These are phyloP conservation scores for Nymphalis io DNA, from an alignment of 1,140 invertebrate species.

Conservation along the genomic window DNA sequence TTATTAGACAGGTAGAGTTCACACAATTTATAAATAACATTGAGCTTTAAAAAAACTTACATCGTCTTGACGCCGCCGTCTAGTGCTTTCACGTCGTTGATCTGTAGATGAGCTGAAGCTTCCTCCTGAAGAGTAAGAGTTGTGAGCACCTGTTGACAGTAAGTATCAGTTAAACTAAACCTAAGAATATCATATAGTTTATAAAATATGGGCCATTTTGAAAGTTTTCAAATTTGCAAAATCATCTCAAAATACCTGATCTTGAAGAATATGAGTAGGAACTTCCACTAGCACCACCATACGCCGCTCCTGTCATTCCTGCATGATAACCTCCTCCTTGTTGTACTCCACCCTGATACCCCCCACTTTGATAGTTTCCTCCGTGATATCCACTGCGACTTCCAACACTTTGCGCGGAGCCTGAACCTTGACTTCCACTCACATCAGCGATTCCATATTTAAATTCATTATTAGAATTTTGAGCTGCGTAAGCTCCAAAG, in stretches of 20 bases:
- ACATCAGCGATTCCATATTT: conserved; percentile 68
- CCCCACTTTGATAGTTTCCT: conserved; percentile 45
- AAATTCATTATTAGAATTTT: conserved; percentile 67
- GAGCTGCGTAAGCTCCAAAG: conserved; percentile 63
- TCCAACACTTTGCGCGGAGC: conserved; percentile 18
- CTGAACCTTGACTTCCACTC: conserved; percentile 34
- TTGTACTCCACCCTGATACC: conserved; percentile 39
- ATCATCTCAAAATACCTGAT: conserved; percentile 49
- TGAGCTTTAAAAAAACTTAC: conserved; percentile 35
- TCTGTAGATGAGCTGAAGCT: conserved; percentile 51
- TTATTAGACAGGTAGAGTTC: no score
- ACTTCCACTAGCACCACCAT: conserved; percentile 43
- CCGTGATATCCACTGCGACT: conserved; percentile 36
- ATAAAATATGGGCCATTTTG: no score
- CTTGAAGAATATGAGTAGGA: conserved; percentile 63
- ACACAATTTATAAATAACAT: no score
- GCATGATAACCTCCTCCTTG: conserved; percentile 46
- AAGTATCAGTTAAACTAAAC: neutral
- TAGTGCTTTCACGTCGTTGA: conserved; percentile 53
- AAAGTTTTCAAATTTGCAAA: neutral
- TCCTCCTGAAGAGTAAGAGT: conserved; percentile 51
- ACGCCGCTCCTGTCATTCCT: conserved; percentile 26
- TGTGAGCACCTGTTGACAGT: conserved; percentile 48
- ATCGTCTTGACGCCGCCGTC: conserved; percentile 60
- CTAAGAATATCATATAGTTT: no score